Conservation (phyloP, 2,797 vertebrate species). For the Sebastes cheni region DNA sequence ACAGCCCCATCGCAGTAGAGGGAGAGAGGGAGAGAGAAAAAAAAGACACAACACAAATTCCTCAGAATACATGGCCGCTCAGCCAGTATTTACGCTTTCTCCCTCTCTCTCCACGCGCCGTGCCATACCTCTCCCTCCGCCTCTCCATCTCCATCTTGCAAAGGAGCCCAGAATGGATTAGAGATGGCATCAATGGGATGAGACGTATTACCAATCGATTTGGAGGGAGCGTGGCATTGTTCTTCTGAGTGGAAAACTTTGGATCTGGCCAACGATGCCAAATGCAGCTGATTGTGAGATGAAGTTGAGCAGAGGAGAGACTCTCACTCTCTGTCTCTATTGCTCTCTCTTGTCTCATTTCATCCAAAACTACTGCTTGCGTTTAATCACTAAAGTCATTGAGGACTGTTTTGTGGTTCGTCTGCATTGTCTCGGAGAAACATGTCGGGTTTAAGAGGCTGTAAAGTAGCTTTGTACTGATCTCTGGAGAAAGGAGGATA, state of each 20-base stretch:
- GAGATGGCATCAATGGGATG: constrained; percentile 84
- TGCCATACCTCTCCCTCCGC: constrained; percentile 58
- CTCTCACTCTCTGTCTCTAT: constrained; percentile 31
- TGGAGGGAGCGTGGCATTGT: constrained; percentile 77
- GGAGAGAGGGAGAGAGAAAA: constrained; percentile 38
- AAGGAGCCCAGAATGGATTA: constrained; percentile 84
- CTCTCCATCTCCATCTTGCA: constrained; percentile 71
- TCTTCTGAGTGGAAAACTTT: constrained; percentile 80
- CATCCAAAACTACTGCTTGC: constrained; percentile 60
- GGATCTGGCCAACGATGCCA: constrained; percentile 70
- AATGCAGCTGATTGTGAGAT: constrained; percentile 73
- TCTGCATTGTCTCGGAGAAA: constrained; percentile 72
- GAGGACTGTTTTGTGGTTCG: constrained; percentile 67
- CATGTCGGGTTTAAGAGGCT: constrained; percentile 68
- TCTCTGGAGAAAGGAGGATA: constrained; percentile 74
- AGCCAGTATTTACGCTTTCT: constrained; percentile 71
- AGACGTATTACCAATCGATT: constrained; percentile 87
- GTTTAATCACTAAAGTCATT: constrained; percentile 77
- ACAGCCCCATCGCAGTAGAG: constrained; percentile 71
- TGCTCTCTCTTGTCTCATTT: constrained; percentile 50
- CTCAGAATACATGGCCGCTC: constrained; percentile 77
- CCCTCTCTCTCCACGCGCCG: constrained; percentile 48
- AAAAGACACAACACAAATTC: constrained; percentile 77
- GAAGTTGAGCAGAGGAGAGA: constrained; percentile 50
- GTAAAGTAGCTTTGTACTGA: constrained; percentile 79